Evolutionary conservation across 2,113 vertebrate species (phyloP).

Genomic region (Orycteropus afer): DNA sequence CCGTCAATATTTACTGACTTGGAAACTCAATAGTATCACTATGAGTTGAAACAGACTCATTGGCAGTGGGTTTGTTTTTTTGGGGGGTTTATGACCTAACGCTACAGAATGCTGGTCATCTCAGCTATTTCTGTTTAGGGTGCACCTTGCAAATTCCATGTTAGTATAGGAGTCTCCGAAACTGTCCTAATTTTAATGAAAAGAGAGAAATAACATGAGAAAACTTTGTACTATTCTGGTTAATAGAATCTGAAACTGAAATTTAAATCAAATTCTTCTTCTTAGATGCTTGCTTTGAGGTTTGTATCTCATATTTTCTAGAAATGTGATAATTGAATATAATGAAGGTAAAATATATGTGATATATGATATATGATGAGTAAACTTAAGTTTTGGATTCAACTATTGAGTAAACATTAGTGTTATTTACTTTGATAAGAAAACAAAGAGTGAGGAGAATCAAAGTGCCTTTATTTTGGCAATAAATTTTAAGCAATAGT

Average conservation of each 20-base stretch:
- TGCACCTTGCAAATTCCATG: neutral
- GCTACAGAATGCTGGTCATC: neutral
- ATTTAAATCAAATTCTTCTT: neutral
- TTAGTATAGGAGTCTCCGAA: too few relatives aligned
- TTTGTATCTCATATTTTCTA: neutral
- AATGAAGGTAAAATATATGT: neutral
- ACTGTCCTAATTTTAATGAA: neutral
- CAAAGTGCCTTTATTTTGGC: neutral
- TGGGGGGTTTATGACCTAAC: too few relatives aligned
- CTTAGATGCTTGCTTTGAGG: neutral
- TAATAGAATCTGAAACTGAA: neutral
- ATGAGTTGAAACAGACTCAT: too few relatives aligned
- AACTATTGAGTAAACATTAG: neutral
- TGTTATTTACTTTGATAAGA: neutral
- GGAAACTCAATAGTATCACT: too few relatives aligned
- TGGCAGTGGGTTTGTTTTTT: too few relatives aligned
- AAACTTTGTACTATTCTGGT: neutral
- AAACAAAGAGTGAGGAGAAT: neutral
- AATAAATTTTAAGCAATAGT: neutral
- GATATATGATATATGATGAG: neutral
- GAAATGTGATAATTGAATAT: neutral
- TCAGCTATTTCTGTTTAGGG: neutral
- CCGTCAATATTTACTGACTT: too few relatives aligned
- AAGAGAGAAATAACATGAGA: neutral
- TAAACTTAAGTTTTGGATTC: neutral